A percentile compares a stretch with the other conserved stretches of the same genome.
Conservation (phyloP, 2,888 invertebrate species). For the Trichacis sp. region DNA sequence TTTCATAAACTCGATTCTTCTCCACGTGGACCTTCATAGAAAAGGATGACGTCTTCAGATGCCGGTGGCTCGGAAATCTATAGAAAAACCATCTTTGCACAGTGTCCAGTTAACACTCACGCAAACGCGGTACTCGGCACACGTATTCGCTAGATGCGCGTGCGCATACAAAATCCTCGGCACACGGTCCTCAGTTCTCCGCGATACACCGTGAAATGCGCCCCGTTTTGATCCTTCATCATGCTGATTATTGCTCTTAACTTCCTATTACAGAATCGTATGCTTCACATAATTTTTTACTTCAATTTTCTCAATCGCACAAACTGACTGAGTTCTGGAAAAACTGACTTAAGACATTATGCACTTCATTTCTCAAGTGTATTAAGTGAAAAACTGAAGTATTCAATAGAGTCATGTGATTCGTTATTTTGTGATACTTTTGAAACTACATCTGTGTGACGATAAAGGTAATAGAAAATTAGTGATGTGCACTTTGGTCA, state of each 20-base stretch:
- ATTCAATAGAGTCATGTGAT: no score
- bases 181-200: conserved; percentile 55
- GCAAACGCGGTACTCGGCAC: conserved; percentile 24
- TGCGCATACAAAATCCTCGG: conserved; percentile 37
- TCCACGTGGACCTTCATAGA: background rate
- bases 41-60: conserved; percentile 8
- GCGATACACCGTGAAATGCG: conserved; percentile 56
- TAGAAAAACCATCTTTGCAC: conserved; percentile 32
- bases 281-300: background rate
- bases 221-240: conserved; percentile 33
- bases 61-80: conserved; percentile 22
- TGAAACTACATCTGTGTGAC: no score
- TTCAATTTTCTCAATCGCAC: conserved; percentile 4
- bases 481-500: no score
- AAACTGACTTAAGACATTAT: no score
- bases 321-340: background rate
- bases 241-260: conserved; percentile 16
- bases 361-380: no score
- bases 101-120: conserved; percentile 30
- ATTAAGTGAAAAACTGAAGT: no score
- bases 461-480: no score
- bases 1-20: background rate
- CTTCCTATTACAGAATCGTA: conserved; percentile 11
- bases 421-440: no score
- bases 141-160: conserved; percentile 29